Evolutionary conservation across 2,888 invertebrate species (phyloP), one percentile per base, ranked within the genome.

Genomic region (Hydropsyche betteni): DNA sequence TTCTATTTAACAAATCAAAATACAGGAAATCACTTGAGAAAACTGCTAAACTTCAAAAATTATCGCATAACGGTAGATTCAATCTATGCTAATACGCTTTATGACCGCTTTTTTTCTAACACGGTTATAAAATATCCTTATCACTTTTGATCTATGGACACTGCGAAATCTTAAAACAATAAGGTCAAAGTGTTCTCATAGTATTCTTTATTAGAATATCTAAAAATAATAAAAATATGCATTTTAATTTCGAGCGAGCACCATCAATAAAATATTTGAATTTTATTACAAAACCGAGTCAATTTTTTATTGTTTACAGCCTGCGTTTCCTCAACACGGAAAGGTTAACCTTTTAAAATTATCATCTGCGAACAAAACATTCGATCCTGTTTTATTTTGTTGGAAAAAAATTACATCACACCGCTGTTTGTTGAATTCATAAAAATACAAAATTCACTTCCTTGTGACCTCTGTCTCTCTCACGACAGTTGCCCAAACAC

Each of bases 401-500:
- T 10, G 6, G n/a, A 55, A 55, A 55, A 55, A 55, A 55, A 55
- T 44, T 44, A 44, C 44, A 44, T 44, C 44, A 44, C 44, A 44
- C 44, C 10, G 44, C 44, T 44, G 44, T 44, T 44, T 44, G 44
- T 44, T 10, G 44, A 44, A 44, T 55, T 55, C 16, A n/a, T 12
- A 55, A 55, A 55, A 64, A 64, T 36, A n/a, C 34, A 33, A n/a
- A 64, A 64, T 36, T 36, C 36, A 64, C 64, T 64, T 64, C 64
- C 64, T 64, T n/a, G 34, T 64, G 64, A 64, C 64, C 64, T 64
- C 64, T 36, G 64, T 6, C 6, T 8, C 6, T 64, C 64, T 64
- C 64, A 64, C 34, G 64, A 64, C 64, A 64, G 34, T 64, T 64
- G 64, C 36, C 36, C 64, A 36, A 64, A 34, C 1, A 12, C 36